A percentile compares a stretch with the other conserved stretches of the same genome.
Evolutionary conservation across 1,140 invertebrate genomes (phyloP).

Genomic region (Neodiprion lecontei): DNA sequence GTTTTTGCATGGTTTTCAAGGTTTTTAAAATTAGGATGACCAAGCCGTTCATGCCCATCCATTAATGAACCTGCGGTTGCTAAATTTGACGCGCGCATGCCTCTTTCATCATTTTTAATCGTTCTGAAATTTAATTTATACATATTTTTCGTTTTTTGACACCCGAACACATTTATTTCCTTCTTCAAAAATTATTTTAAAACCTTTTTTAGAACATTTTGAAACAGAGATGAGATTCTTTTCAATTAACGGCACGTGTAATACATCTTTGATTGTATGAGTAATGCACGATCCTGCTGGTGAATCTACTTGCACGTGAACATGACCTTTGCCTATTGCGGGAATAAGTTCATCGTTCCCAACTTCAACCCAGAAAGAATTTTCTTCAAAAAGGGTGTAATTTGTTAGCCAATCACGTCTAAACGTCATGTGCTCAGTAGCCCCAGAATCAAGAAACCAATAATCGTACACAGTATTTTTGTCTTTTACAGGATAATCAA

Average conservation of each 20-base stretch:
- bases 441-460: background rate
- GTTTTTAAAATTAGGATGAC: constrained; percentile 9
- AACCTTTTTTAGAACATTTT: background rate
- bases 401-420: background rate
- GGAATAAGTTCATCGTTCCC: background rate
- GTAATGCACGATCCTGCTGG: background rate
- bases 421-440: background rate
- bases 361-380: background rate
- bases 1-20: constrained; percentile 8
- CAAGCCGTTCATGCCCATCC: constrained; percentile 2
- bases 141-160: constrained; percentile 13
- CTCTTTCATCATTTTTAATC: background rate
- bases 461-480: background rate
- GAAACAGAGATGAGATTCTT: background rate
- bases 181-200: background rate
- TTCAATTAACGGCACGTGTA: background rate
- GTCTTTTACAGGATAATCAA: too few relatives aligned
- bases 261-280: background rate
- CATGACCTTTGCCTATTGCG: background rate
- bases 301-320: background rate
- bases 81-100: background rate
- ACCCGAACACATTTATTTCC: constrained; percentile 18
- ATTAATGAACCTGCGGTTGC: background rate
- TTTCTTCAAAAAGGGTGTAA: background rate
- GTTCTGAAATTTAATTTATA: background rate